Conservation (phyloP, 2,888 invertebrate genomes). For the Thymelicus lineola region DNA sequence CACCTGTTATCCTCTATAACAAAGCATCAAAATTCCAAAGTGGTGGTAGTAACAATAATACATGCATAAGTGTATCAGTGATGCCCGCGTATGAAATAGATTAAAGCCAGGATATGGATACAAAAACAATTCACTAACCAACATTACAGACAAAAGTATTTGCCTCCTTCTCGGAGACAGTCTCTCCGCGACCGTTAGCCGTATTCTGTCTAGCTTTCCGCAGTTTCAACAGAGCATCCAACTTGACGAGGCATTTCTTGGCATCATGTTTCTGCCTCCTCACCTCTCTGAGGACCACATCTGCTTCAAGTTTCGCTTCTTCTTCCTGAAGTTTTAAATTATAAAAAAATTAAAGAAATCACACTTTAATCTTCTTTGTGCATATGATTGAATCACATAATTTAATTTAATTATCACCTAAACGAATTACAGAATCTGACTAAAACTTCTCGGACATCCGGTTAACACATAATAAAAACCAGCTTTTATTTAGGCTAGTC, state of each 20-base stretch:
- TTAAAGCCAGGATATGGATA: not conserved
- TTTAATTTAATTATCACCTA: too few relatives aligned
- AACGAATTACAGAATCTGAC: too few relatives aligned
- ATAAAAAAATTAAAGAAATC: slow-evolving; percentile 23
- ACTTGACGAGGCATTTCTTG: slow-evolving; percentile 86
- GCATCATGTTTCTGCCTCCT: slow-evolving; percentile 89
- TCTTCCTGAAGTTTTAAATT: slow-evolving; percentile 79
- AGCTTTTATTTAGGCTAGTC: too few relatives aligned
- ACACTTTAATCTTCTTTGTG: too few relatives aligned
- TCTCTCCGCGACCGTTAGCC: slow-evolving; percentile 87
- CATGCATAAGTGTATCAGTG: too few relatives aligned
- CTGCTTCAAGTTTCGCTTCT: slow-evolving; percentile 88
- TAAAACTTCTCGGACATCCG: too few relatives aligned
- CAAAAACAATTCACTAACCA: slow-evolving; percentile 60
- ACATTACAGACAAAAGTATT: slow-evolving; percentile 85
- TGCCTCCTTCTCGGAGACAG: slow-evolving; percentile 79
- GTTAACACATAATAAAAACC: too few relatives aligned
- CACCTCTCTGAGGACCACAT: slow-evolving; percentile 89
- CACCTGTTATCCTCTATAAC: too few relatives aligned
- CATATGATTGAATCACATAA: too few relatives aligned
- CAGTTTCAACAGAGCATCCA: slow-evolving; percentile 87
- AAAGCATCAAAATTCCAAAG: too few relatives aligned
- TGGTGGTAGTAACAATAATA: too few relatives aligned
- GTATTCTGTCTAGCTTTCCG: slow-evolving; percentile 87
- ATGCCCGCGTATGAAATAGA: too few relatives aligned